These are phyloP conservation scores for Puma concolor DNA, from an alignment of 2,113 vertebrate species.

Conservation along the genomic window DNA sequence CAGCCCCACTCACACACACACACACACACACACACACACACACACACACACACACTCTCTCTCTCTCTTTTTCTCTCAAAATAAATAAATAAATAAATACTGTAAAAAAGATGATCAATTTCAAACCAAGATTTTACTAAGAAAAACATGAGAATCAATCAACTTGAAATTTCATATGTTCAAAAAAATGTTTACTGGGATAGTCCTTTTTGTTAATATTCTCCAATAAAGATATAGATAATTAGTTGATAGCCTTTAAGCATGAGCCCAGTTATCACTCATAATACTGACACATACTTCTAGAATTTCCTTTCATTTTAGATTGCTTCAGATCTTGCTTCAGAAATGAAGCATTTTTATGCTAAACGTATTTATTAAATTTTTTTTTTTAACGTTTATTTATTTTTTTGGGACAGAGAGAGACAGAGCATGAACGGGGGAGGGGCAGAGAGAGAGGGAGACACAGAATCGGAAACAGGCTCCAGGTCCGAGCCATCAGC, in stretches of 20 bases:
- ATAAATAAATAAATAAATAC: too few species aligned
- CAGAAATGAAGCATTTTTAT: constrained; percentile 37
- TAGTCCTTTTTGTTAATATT: neutral
- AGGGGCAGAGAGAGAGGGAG: too few species aligned
- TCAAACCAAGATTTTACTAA: constrained; percentile 36
- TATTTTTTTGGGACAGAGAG: too few species aligned
- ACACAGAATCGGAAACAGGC: too few species aligned
- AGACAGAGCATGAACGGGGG: too few species aligned
- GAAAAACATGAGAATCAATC: constrained; percentile 13
- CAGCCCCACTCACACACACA: too few species aligned
- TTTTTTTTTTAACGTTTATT: too few species aligned
- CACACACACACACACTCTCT: too few species aligned
- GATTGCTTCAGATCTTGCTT: constrained; percentile 49
- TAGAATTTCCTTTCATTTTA: constrained; percentile 33
- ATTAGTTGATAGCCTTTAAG: constrained; percentile 3
- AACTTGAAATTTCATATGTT: constrained; percentile 27
- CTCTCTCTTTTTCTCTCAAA: too few species aligned
- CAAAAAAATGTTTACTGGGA: constrained; percentile 15
- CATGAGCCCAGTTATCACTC: neutral
- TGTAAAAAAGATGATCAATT: constrained; percentile 25
- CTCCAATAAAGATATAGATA: constrained; percentile 24
- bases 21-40: too few species aligned
- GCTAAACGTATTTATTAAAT: constrained; percentile 12
- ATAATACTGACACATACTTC: neutral
- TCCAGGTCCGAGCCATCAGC: too few species aligned